These are phyloP conservation scores for Leptopilina syphax DNA, from an alignment of 2,888 invertebrate species.

Conservation along the genomic window DNA sequence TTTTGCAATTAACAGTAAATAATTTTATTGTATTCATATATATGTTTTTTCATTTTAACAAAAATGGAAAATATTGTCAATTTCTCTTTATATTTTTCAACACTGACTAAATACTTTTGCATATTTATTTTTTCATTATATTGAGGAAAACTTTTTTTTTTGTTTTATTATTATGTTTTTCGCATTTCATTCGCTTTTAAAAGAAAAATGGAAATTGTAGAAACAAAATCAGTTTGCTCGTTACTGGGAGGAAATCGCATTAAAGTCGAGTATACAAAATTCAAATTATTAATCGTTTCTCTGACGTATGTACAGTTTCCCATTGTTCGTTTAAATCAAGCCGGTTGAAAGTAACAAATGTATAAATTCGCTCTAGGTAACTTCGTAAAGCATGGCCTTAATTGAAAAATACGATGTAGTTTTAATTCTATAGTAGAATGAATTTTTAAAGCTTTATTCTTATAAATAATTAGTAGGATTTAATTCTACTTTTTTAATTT, in stretches of 20 bases:
- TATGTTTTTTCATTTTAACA: not conserved
- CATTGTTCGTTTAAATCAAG: slow-evolving; percentile 2
- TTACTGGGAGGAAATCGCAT: not conserved
- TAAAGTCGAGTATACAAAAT: slow-evolving; percentile 18
- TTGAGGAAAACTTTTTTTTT: not conserved
- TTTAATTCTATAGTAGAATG: too few relatives aligned
- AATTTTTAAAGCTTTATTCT: too few relatives aligned
- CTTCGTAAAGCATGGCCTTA: slow-evolving; percentile 48
- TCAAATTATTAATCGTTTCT: slow-evolving; percentile 25
- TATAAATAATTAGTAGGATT: too few relatives aligned
- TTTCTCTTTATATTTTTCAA: too few relatives aligned
- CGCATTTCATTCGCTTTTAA: not conserved
- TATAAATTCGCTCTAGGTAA: not conserved
- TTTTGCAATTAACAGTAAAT: not conserved
- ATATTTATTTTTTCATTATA: not conserved
- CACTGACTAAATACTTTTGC: not conserved
- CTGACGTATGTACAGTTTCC: not conserved
- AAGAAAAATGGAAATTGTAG: not conserved
- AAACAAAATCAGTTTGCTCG: slow-evolving; percentile 6
- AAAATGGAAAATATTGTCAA: too few relatives aligned
- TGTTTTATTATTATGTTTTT: not conserved
- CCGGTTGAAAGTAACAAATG: not conserved
- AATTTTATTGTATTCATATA: not conserved
- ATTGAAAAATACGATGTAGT: slow-evolving; percentile 52
- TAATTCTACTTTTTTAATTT: too few relatives aligned